Evolutionary conservation across 2,888 invertebrate species (phyloP).

Genomic region (Hirtodrosophila cameraria): DNA sequence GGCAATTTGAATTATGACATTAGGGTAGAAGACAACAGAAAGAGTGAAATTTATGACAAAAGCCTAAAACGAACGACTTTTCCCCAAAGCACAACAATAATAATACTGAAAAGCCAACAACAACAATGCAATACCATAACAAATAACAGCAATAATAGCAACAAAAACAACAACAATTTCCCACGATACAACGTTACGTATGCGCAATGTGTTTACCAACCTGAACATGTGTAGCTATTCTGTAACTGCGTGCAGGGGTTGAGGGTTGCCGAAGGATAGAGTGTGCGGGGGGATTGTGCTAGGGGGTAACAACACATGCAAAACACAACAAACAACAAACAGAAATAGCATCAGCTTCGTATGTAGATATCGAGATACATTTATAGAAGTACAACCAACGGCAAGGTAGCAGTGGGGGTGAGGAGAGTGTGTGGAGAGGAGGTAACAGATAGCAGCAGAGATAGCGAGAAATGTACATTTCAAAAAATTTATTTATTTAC

Average conservation of each 20-base stretch:
- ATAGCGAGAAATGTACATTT: slow-evolving; percentile 66
- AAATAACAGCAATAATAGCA: slow-evolving; percentile 53
- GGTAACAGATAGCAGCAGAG: slow-evolving; percentile 35
- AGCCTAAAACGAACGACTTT: slow-evolving; percentile 56
- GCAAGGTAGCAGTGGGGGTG: slow-evolving; percentile 6
- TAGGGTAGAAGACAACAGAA: slow-evolving; percentile 33
- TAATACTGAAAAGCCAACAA: slow-evolving; percentile 27
- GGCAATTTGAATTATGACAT: slow-evolving; percentile 54
- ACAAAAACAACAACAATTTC: slow-evolving; percentile 60
- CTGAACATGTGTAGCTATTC: slow-evolving; percentile 74
- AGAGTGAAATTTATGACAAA: slow-evolving; percentile 43
- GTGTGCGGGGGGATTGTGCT: neutral
- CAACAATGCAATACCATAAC: slow-evolving; percentile 34
- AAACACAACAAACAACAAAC: slow-evolving; percentile 58
- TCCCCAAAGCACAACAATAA: slow-evolving; percentile 51
- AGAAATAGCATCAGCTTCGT: slow-evolving; percentile 42
- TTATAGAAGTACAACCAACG: slow-evolving; percentile 28
- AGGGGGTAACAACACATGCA: slow-evolving; percentile 54
- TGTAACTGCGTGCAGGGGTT: slow-evolving; percentile 41
- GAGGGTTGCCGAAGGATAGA: neutral
- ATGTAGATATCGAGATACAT: slow-evolving; percentile 55
- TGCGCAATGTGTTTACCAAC: slow-evolving; percentile 69
- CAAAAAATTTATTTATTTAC: slow-evolving; percentile 76
- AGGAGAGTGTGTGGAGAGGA: neutral
- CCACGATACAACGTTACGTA: slow-evolving; percentile 66